A percentile compares a stretch with the other conserved stretches of the same genome.
These are phyloP conservation scores for Thamnophis elegans DNA, from an alignment of 2,797 vertebrate species.

Conservation along the genomic window DNA sequence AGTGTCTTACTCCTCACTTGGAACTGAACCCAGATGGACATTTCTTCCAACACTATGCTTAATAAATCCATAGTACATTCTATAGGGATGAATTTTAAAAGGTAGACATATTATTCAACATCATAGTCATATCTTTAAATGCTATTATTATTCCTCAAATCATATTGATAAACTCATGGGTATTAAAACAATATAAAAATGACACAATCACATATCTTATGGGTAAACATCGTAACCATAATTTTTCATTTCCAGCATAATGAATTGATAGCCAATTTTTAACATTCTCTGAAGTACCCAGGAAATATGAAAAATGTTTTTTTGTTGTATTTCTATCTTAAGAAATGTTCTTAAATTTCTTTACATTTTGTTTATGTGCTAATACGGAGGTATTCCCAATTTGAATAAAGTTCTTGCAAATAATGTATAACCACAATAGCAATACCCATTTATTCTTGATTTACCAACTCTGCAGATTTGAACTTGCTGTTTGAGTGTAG, in stretches of 20 bases:
- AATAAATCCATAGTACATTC: neutral
- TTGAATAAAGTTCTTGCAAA: neutral
- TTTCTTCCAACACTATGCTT: neutral
- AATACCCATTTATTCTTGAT: too few species aligned
- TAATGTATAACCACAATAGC: neutral
- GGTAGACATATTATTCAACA: neutral
- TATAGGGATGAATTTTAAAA: neutral
- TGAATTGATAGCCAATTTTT: neutral
- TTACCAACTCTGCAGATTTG: too few species aligned
- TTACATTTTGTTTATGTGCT: neutral
- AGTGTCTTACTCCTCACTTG: too few species aligned
- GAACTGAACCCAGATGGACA: too few species aligned
- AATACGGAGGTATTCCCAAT: neutral
- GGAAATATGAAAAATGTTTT: neutral
- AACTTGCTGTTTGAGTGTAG: neutral
- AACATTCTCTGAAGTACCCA: neutral
- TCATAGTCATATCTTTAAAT: neutral
- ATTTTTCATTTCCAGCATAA: neutral
- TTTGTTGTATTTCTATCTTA: neutral
- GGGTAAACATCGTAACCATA: neutral
- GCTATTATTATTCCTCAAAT: neutral
- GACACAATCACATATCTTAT: neutral
- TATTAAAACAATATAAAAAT: neutral
- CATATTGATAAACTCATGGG: neutral
- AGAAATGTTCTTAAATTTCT: neutral